phyloP scores from a whole-genome alignment of 2,797 vertebrate genomes.

The Tragelaphus oryx region DNA sequence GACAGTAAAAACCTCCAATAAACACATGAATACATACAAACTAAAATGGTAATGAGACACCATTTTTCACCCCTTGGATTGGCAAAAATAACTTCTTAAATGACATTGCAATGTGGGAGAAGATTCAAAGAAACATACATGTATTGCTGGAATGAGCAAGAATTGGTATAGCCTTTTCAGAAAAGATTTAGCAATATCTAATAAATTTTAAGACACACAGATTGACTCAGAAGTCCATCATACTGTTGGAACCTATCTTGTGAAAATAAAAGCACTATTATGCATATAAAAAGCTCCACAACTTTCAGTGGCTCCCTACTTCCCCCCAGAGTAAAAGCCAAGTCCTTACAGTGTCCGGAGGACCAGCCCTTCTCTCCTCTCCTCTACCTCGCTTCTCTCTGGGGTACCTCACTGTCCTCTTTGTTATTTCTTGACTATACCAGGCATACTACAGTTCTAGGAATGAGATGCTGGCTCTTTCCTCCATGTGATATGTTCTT shows the following conservation, averaged over 20 bases:
- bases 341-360: background rate
- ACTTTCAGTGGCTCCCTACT: background rate
- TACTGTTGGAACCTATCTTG: background rate
- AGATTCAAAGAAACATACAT: background rate
- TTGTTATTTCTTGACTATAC: background rate
- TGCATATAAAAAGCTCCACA: background rate
- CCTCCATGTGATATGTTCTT: background rate
- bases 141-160: background rate
- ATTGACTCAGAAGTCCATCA: background rate
- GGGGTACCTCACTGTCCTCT: background rate
- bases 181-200: background rate
- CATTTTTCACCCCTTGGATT: background rate
- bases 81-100: background rate
- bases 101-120: background rate
- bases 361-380: background rate
- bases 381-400: background rate
- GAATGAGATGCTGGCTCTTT: background rate
- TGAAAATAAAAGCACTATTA: background rate
- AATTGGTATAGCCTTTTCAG: background rate
- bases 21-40: background rate
- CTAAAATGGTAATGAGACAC: background rate
- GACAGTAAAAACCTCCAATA: background rate
- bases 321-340: background rate
- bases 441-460: background rate
- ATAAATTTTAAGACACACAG: background rate